phyloP scores from a whole-genome alignment of 2,888 invertebrate genomes.

The Apodemia hepburni region DNA sequence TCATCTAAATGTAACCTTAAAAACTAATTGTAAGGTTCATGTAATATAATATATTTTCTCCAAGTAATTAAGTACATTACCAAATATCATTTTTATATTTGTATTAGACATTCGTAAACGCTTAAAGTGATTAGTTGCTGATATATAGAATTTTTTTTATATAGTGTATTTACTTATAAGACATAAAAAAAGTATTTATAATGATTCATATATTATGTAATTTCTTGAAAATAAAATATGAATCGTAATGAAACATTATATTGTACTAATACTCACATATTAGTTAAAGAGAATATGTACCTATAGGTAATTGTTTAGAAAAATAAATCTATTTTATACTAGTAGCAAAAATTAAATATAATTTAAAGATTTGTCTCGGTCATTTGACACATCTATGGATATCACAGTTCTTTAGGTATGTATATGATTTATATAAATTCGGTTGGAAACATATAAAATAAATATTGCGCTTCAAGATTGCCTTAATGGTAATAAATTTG shows the following conservation, averaged over 20 bases:
- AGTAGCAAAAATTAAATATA: conserved; percentile 41
- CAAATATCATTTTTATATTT: conserved; percentile 13
- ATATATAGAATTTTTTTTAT: neutral
- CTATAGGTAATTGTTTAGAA: conserved; percentile 61
- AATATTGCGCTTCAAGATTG: neutral
- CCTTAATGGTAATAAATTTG: neutral
- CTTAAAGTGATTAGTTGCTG: conserved; percentile 3
- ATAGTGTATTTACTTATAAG: neutral
- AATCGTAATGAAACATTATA: conserved; percentile 22
- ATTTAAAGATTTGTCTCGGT: conserved; percentile 34
- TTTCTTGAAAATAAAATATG: neutral
- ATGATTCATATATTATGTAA: neutral
- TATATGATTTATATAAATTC: conserved; percentile 6
- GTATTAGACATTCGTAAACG: conserved; percentile 8
- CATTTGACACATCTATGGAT: conserved; percentile 48
- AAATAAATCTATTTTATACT: conserved; percentile 76
- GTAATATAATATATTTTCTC: conserved; percentile 10
- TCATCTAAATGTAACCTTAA: neutral
- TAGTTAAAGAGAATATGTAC: conserved; percentile 39
- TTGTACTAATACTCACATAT: conserved; percentile 49
- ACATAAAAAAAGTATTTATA: neutral
- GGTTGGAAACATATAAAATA: neutral
- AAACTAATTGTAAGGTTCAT: neutral
- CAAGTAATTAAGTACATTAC: neutral
- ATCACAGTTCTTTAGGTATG: neutral